Percentiles rank a stretch among this genome's conserved stretches.
phyloP scores from a whole-genome alignment of 1,140 invertebrate genomes.

The Micrasema longulum region DNA sequence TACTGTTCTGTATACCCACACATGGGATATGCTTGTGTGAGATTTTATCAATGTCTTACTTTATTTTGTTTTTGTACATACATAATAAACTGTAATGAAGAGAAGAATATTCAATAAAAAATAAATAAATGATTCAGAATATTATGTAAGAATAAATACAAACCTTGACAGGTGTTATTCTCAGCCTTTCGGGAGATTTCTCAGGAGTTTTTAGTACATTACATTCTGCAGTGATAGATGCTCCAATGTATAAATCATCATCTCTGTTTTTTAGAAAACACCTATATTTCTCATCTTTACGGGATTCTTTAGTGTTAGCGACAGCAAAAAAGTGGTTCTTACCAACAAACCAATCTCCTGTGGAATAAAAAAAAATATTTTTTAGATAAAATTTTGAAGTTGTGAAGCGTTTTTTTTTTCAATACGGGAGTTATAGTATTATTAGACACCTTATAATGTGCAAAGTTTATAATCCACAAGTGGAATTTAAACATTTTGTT shows the following conservation, averaged over 20 bases:
- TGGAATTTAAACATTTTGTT: no score
- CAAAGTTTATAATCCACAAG: no score
- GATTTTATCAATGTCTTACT: no score
- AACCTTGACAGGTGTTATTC: slow-evolving; percentile 83
- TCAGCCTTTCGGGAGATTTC: slow-evolving; percentile 90
- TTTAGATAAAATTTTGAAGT: background rate
- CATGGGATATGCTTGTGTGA: no score
- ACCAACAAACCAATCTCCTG: slow-evolving; percentile 92
- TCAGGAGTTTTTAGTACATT: slow-evolving; percentile 93
- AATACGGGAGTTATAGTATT: no score
- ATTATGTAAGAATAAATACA: slow-evolving; percentile 4
- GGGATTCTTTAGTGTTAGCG: slow-evolving; percentile 93
- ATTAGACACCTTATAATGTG: no score
- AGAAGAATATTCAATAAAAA: background rate
- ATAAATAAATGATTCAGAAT: background rate
- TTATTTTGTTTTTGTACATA: no score
- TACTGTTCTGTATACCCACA: no score
- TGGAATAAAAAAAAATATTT: slow-evolving; percentile 50
- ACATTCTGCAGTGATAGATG: slow-evolving; percentile 93
- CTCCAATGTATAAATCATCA: slow-evolving; percentile 90
- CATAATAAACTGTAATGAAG: no score
- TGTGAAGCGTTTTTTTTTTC: no score
- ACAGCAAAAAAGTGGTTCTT: slow-evolving; percentile 97
- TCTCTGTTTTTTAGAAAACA: slow-evolving; percentile 95
- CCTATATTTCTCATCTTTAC: slow-evolving; percentile 92